phyloP scores from a whole-genome alignment of 1,140 invertebrate species.

The Paralvinella palmiformis region DNA sequence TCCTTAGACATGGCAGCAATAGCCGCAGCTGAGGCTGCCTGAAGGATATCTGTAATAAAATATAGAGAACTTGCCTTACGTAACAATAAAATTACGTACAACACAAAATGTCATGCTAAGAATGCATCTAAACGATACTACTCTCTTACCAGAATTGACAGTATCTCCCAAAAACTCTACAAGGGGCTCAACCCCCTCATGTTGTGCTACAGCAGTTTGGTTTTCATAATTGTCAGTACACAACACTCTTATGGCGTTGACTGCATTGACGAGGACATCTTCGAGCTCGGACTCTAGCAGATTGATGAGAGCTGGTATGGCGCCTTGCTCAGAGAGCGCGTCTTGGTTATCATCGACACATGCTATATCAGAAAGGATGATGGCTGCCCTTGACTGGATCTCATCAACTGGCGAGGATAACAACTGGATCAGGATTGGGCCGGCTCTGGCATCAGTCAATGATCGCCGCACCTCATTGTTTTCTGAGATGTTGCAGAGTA shows the following conservation, averaged over 20 bases:
- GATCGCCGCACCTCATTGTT: conserved; percentile 33
- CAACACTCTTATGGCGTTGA: conserved; percentile 46
- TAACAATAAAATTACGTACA: too few species aligned
- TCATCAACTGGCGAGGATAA: conserved; percentile 41
- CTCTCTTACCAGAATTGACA: conserved; percentile 35
- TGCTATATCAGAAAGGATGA: conserved; percentile 46
- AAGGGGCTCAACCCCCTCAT: conserved; percentile 39
- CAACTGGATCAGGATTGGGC: conserved; percentile 38
- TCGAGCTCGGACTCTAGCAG: conserved; percentile 45
- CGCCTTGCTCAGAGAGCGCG: conserved; percentile 34
- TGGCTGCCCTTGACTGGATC: conserved; percentile 45
- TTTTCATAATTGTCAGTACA: conserved; percentile 39
- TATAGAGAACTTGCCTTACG: too few species aligned
- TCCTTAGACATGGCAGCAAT: conserved; percentile 35
- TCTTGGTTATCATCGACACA: conserved; percentile 42
- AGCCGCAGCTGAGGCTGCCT: conserved; percentile 42
- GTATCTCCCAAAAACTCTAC: conserved; percentile 47
- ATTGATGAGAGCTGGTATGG: conserved; percentile 37
- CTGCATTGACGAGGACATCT: conserved; percentile 48
- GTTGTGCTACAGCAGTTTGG: conserved; percentile 36
- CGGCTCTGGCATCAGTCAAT: conserved; percentile 32
- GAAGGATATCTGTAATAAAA: conserved; percentile 40
- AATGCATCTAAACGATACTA: too few species aligned
- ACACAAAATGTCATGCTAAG: too few species aligned
- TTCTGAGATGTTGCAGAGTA: conserved; percentile 48